Percentiles rank a stretch among this genome's conserved stretches.
These are phyloP conservation scores for Metallyticus violacea DNA, from an alignment of 2,888 invertebrate genomes.

Conservation along the genomic window DNA sequence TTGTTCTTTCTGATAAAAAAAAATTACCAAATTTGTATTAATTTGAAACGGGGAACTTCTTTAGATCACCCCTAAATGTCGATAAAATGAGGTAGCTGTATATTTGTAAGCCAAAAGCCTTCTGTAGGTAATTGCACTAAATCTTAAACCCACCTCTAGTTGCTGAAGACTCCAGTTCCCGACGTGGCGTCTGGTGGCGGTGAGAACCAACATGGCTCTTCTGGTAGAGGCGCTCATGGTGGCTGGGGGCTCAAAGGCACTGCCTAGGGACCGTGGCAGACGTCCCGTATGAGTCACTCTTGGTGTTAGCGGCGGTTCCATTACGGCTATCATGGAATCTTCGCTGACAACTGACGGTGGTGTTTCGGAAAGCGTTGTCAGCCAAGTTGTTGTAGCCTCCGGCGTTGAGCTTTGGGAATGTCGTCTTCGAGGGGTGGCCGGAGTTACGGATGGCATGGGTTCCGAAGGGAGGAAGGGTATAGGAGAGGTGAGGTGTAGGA, in stretches of 20 bases:
- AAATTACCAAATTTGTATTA: no score
- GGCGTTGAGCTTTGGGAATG: background rate
- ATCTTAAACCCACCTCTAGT: background rate
- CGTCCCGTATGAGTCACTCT: background rate
- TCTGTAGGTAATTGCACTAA: no score
- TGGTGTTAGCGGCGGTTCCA: conserved; percentile 3
- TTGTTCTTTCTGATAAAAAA: no score
- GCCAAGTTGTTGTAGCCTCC: background rate
- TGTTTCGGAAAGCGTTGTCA: background rate
- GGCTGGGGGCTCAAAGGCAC: background rate
- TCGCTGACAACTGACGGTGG: conserved; percentile 1
- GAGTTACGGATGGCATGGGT: background rate
- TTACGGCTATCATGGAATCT: conserved; percentile 17
- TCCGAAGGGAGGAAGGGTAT: conserved; percentile 42
- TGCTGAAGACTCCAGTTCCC: background rate
- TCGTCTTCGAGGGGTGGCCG: background rate
- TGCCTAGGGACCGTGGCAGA: background rate
- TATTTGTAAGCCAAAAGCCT: no score
- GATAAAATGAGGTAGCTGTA: no score
- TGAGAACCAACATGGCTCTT: conserved; percentile 5
- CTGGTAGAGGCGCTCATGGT: background rate
- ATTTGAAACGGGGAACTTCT: no score
- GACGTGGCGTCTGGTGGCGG: background rate
- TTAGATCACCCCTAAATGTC: no score
- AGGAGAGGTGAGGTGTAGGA: conserved; percentile 48